Evolutionary conservation across 92 coral and sea anemone genomes (phyloP).

Genomic region (Porites rus): DNA sequence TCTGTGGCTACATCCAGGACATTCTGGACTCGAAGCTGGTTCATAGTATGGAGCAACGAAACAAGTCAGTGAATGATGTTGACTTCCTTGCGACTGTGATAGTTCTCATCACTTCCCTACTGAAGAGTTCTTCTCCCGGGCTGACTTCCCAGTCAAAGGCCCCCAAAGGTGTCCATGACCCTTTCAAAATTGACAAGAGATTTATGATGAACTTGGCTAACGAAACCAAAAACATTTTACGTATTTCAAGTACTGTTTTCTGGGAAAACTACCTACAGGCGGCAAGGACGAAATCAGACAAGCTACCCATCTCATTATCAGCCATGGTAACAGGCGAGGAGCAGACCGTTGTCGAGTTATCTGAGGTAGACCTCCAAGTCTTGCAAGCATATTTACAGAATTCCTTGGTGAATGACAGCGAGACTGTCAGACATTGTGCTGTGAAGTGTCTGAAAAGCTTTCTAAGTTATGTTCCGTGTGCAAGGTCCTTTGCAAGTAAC

Average conservation of each 20-base stretch:
- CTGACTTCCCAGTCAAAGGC: constrained; percentile 31
- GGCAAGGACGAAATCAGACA: neutral
- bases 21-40: constrained; percentile 25
- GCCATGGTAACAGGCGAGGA: constrained; percentile 12
- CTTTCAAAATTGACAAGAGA: constrained; percentile 46
- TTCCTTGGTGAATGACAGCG: constrained; percentile 75
- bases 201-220: constrained; percentile 48
- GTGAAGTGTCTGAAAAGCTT: constrained; percentile 80
- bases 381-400: constrained; percentile 86
- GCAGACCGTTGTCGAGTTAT: neutral
- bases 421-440: constrained; percentile 70
- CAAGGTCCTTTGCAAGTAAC: constrained; percentile 40
- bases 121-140: neutral
- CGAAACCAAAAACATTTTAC: constrained; percentile 33
- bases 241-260: constrained; percentile 47
- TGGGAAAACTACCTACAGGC: constrained; percentile 58
- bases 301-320: neutral
- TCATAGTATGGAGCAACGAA: neutral
- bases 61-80: neutral
- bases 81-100: constrained; percentile 37
- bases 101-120: constrained; percentile 53
- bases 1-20: constrained; percentile 58
- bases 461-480: constrained; percentile 48
- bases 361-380: constrained; percentile 53
- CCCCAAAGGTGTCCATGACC: constrained; percentile 17